Conservation (phyloP, 2,888 invertebrate genomes). For the Stenoptilia bipunctidactyla region DNA sequence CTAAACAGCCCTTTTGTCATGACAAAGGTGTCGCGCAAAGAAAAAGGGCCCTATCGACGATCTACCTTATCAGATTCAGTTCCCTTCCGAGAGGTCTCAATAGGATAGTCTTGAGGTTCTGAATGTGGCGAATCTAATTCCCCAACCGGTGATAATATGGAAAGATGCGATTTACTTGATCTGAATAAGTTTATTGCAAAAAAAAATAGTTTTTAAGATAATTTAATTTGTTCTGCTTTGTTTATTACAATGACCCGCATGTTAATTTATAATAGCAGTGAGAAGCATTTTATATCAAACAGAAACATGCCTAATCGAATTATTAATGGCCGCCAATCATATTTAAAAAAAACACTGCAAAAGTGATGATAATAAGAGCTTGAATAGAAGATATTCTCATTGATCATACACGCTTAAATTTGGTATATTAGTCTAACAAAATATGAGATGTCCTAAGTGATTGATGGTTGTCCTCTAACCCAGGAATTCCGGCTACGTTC, state of each 20-base stretch:
- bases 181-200: no score
- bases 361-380: not conserved
- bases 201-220: no score
- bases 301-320: slow-evolving; percentile 9
- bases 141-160: slow-evolving; percentile 53
- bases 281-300: not conserved
- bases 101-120: slow-evolving; percentile 56
- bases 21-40: slow-evolving; percentile 70
- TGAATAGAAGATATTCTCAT: slow-evolving; percentile 23
- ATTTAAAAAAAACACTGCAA: not conserved
- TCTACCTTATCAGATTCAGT: slow-evolving; percentile 68
- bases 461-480: slow-evolving; percentile 58
- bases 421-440: slow-evolving; percentile 42
- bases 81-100: slow-evolving; percentile 68
- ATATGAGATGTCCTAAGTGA: slow-evolving; percentile 39
- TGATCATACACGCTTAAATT: slow-evolving; percentile 48
- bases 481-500: slow-evolving; percentile 25
- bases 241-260: no score
- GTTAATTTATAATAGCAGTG: no score
- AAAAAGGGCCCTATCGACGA: slow-evolving; percentile 68
- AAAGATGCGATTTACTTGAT: slow-evolving; percentile 23
- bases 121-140: slow-evolving; percentile 67
- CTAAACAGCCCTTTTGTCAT: slow-evolving; percentile 68
- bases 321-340: slow-evolving; percentile 24
- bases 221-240: no score